Evolutionary conservation across 2,113 vertebrate species (phyloP).

Genomic region (Phalacrocorax carbo): DNA sequence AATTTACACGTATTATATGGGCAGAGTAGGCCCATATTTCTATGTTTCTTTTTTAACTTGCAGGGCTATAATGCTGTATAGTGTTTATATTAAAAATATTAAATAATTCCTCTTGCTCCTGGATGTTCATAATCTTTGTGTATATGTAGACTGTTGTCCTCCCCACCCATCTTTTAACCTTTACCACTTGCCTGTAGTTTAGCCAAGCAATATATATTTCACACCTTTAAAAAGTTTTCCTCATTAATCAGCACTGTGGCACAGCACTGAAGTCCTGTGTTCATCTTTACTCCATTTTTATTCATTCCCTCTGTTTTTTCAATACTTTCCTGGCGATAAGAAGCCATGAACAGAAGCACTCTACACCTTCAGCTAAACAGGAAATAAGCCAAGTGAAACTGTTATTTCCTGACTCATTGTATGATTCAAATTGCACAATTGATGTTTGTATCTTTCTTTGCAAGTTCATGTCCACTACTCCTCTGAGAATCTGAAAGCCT

Average conservation of each 20-base stretch:
- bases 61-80: constrained; percentile 24
- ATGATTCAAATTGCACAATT: neutral
- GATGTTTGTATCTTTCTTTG: neutral
- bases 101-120: neutral
- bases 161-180: neutral
- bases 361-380: neutral
- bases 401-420: neutral
- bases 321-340: neutral
- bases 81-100: constrained; percentile 30
- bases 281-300: neutral
- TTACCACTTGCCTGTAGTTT: neutral
- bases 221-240: neutral
- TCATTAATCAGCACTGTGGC: neutral
- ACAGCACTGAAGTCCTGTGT: neutral
- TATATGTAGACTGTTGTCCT: neutral
- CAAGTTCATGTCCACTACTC: neutral
- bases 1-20: constrained; percentile 11
- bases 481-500: neutral
- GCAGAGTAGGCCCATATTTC: constrained; percentile 1
- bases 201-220: neutral
- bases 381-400: neutral
- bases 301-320: neutral
- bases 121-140: neutral
- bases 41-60: constrained; percentile 15
- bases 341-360: neutral